A percentile compares a stretch with the other conserved stretches of the same genome.
phyloP scores from a whole-genome alignment of 2,113 vertebrate genomes.

The Plestiodon gilberti region DNA sequence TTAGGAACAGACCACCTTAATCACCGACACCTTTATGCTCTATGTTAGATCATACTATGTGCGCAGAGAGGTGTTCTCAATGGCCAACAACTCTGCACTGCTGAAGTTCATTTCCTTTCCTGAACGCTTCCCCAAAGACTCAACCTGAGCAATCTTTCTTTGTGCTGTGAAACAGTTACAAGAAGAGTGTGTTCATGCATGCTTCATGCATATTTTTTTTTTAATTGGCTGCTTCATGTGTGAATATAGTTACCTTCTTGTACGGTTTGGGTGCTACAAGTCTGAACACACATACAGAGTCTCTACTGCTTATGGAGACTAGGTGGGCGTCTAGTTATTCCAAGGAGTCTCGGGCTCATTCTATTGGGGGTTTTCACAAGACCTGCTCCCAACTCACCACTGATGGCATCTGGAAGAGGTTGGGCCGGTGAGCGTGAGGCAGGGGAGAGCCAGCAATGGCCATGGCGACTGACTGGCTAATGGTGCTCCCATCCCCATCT shows the following conservation, averaged over 20 bases:
- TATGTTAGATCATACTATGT: background rate
- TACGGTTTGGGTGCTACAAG: background rate
- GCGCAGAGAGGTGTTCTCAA: background rate
- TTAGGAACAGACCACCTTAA: background rate
- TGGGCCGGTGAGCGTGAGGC: slow-evolving; percentile 78
- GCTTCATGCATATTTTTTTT: background rate
- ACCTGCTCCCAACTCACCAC: slow-evolving; percentile 75
- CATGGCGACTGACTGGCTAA: slow-evolving; percentile 91
- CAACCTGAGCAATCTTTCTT: background rate
- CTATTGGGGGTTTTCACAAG: background rate
- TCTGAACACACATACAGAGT: background rate
- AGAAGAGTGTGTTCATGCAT: background rate
- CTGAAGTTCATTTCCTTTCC: background rate
- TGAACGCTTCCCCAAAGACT: background rate
- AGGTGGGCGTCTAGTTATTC: background rate
- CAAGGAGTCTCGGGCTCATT: background rate
- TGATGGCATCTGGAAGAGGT: slow-evolving; percentile 78
- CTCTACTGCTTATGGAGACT: background rate
- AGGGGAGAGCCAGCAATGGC: slow-evolving; percentile 91
- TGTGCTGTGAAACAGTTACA: background rate
- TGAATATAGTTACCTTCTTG: no score
- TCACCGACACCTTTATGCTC: background rate
- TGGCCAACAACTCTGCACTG: background rate
- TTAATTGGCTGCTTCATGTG: background rate
- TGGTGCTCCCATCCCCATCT: slow-evolving; percentile 81